Base-by-base conservation (phyloP, 2,113 vertebrate genomes). In the Perccottus glenii region DNA sequence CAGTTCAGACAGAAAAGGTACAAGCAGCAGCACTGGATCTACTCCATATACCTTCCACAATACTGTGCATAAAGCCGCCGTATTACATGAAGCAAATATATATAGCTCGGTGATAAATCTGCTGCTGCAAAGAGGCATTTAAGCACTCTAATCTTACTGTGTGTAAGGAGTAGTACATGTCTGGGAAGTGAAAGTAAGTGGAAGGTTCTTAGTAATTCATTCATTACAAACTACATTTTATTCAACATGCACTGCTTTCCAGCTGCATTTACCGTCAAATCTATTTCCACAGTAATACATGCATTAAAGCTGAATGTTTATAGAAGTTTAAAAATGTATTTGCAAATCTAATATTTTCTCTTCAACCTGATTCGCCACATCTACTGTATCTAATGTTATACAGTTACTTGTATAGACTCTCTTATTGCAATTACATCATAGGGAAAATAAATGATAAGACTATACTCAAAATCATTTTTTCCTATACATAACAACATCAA, bases 1-100 rank as follows among this genome's bases (percentile, higher is more conserved):
- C 84, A 68, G 63, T 78, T 75, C 80, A 80, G 72, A 80, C 73
- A 84, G 60, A 77, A 73, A 85, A 85, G 67, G 69, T 84, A 87
- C 77, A 85, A 71, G 62, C 72, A 50, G 66, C 81, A 75, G 66
- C 46, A 67, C 64, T 89, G 80, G 80, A 87, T 76, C 42, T 52
- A 62, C 81, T 80, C 80, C 80, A 83, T 66, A 27, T 27, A 71
- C 33, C 59, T 81, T 78, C 63, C 62, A 60, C 64, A 55, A 65
- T 75, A 73, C 74, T 75, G 76, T 58, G 65, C 72, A 63, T 80
- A 67, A 74, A 83, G 78, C 75, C 50, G 57, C 9, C 11, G 32
- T 56, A 61, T 63, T 65, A 59, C 67, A 64, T 27, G 61, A 66
- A 65, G 56, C 57, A 40, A 61, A 86, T 81, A 80, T 40, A 14